These are phyloP conservation scores for Orchesella cincta DNA, from an alignment of 1,140 invertebrate species.

Conservation along the genomic window DNA sequence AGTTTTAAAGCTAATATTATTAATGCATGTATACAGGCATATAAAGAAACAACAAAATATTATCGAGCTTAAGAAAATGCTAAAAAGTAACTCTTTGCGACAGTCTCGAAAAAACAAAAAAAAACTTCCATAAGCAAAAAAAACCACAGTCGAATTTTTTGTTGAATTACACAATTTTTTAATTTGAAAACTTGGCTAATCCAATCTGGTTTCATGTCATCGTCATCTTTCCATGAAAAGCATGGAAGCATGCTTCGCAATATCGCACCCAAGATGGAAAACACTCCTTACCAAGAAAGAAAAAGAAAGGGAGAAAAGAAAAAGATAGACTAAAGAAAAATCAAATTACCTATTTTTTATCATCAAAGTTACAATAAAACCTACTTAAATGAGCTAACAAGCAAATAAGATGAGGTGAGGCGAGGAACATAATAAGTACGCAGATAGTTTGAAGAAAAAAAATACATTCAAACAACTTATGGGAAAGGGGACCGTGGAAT, in stretches of 20 bases:
- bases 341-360: constrained; percentile 13
- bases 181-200: constrained; percentile 19
- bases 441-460: background rate
- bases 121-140: too few species aligned
- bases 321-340: background rate
- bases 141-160: too few species aligned
- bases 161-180: background rate
- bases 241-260: background rate
- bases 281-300: background rate
- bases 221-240: background rate
- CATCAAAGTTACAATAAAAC: constrained; percentile 11
- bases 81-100: too few species aligned
- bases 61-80: too few species aligned
- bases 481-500: background rate
- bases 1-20: too few species aligned
- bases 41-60: too few species aligned
- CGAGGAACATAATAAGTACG: background rate
- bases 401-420: constrained; percentile 13
- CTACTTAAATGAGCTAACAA: constrained; percentile 10
- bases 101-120: too few species aligned
- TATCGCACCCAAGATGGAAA: background rate
- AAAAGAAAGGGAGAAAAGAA: background rate
- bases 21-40: too few species aligned
- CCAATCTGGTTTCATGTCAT: background rate
- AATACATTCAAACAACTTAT: background rate